Evolutionary conservation across 2,888 invertebrate genomes (phyloP), one percentile per base, ranked within the genome.

Genomic region (Sphaerophoria rueppellii): DNA sequence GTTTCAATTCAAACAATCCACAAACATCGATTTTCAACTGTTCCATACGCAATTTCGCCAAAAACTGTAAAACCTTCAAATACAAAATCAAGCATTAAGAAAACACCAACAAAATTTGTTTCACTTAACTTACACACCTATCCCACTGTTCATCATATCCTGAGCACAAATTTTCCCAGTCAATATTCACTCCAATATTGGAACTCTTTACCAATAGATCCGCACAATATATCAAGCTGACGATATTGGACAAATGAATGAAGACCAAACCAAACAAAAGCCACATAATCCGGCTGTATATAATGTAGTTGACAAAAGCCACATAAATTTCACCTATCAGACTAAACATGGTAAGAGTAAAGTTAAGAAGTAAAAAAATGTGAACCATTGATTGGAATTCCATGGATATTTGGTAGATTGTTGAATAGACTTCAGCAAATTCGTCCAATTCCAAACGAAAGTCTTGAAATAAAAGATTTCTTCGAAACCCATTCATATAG

Each of bases 71-170:
- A 34, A 61, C 35, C 63, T 65, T 7, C 14, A 2, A 34, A 50
- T n/a, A 48, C 9, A 63, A 35, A 12, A n/a, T 48, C n/a, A n/a
- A 32, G 34, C 6, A 3, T 4, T 34, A 4, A 32, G 24, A 32
- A 54, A 54, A 11, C 5, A 12, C 4, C 3, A 32, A 11, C 0
- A 1, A 7, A 40, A 40, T 1, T 40, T 40, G 40, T 43, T 55
- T 43, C 7, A 60, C 16, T 46, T 2, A 32, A 88, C 90, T 86
- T 82, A 90, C 90, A 78, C 89, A 89, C 14, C 83, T 87, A 71
- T 90, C 89, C 90, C 90, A 90, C 2, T 89, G 87, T 12, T 72
- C 78, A 87, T 90, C 89, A 0, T 90, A 88, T 40, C 89, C 89
- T 4, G 88, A 87, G 40, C 88, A 89, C 0, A 90, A 79, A 6